phyloP scores from a whole-genome alignment of 2,888 invertebrate species.

The Papilio gigon region DNA sequence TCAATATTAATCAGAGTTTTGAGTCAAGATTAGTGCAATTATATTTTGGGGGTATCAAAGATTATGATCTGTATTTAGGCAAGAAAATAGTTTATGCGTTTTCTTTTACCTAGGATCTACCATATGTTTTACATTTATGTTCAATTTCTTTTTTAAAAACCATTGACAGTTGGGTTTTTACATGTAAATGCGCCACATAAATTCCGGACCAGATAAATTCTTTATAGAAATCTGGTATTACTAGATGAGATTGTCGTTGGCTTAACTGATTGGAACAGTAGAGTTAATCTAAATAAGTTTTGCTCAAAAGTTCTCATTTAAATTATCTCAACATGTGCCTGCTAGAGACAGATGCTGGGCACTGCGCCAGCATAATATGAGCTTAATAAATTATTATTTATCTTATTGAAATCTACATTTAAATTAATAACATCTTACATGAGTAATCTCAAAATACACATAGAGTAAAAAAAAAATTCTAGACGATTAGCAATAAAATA shows the following conservation, averaged over 20 bases:
- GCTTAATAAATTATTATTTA: slow-evolving; percentile 15
- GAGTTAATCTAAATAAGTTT: not conserved
- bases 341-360: slow-evolving; percentile 7
- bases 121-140: no score
- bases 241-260: not conserved
- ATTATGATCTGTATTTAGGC: not conserved
- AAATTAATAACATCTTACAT: not conserved
- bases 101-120: no score
- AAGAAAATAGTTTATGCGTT: not conserved
- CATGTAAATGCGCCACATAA: not conserved
- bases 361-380: not conserved
- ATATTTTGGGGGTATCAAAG: not conserved
- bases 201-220: not conserved
- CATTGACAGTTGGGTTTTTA: not conserved
- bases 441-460: not conserved
- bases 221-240: not conserved
- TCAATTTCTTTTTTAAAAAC: not conserved
- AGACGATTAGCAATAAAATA: not conserved
- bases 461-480: not conserved
- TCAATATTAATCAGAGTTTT: not conserved
- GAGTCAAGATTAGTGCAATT: not conserved
- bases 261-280: not conserved
- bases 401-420: slow-evolving; percentile 14
- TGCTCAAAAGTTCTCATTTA: not conserved
- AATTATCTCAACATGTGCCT: slow-evolving; percentile 7